These are phyloP conservation scores for Ambastaia sidthimunki DNA, from an alignment of 2,797 vertebrate species.

Conservation along the genomic window DNA sequence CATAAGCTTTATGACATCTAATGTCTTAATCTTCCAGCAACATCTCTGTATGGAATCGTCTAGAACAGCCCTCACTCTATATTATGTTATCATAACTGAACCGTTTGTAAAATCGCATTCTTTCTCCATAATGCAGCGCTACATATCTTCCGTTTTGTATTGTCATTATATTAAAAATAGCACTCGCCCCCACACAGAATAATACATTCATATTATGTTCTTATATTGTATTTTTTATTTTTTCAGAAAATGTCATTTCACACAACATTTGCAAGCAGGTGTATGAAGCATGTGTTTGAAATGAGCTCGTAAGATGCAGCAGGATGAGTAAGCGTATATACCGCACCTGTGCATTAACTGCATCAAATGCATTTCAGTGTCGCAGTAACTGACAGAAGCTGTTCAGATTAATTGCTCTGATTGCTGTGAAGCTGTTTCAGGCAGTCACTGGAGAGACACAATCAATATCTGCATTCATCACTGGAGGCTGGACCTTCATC, in stretches of 20 bases:
- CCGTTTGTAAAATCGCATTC: constrained; percentile 8
- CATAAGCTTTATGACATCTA: background rate
- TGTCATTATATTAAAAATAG: background rate
- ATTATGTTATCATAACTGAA: constrained; percentile 17
- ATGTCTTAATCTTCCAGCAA: constrained; percentile 33
- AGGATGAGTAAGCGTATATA: background rate
- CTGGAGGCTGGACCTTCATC: constrained; percentile 29
- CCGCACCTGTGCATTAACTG: background rate
- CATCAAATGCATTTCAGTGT: constrained; percentile 19
- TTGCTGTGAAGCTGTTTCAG: constrained; percentile 28
- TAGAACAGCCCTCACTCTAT: constrained; percentile 16
- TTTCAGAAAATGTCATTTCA: background rate
- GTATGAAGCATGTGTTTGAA: background rate
- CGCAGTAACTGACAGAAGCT: background rate
- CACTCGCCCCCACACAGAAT: background rate
- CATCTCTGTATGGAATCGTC: constrained; percentile 36
- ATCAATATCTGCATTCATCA: constrained; percentile 53
- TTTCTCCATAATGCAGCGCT: background rate
- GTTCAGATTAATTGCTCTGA: constrained; percentile 37
- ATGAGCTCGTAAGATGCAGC: background rate
- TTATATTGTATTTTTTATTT: background rate
- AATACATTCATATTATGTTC: background rate
- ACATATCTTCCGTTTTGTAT: background rate
- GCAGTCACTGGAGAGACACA: constrained; percentile 12
- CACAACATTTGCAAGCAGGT: background rate